Conservation (phyloP, 1,140 invertebrate species). For the Steinernema feltiae region DNA sequence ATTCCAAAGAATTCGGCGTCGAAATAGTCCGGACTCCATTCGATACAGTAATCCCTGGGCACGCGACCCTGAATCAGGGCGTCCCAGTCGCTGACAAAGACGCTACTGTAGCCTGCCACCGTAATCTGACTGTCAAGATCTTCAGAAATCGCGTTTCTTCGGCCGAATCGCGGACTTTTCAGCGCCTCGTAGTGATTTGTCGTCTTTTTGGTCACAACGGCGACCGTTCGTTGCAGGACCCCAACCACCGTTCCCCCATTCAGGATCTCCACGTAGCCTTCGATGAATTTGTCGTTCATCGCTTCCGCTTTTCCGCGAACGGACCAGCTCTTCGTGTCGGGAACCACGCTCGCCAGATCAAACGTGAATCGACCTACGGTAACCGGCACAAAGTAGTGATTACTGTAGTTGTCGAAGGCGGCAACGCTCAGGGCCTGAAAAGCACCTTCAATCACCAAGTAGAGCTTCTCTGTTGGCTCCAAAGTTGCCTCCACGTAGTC, state of each 20-base stretch:
- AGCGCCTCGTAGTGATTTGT: not conserved
- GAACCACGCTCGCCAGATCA: not conserved
- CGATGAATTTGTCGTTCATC: not conserved
- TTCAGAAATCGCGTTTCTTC: not conserved
- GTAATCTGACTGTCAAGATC: not conserved
- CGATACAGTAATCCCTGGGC: conserved; percentile 21
- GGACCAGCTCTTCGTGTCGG: not conserved
- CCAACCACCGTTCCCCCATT: not conserved
- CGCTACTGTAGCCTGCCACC: not conserved
- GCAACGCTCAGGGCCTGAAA: not conserved
- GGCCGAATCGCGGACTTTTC: not conserved
- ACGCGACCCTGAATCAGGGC: not conserved
- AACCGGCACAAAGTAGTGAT: not conserved
- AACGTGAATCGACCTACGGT: not conserved
- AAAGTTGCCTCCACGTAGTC: not conserved
- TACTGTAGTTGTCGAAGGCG: not conserved
- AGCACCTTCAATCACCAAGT: not conserved
- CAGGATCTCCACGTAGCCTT: not conserved
- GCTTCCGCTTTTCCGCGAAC: not conserved
- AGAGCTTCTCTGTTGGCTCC: not conserved
- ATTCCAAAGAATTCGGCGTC: conserved; percentile 64
- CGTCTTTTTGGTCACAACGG: not conserved
- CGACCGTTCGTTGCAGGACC: not conserved
- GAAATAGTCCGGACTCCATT: conserved; percentile 56
- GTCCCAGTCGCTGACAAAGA: not conserved